These are phyloP conservation scores for Ceratina australensis DNA, from an alignment of 1,140 invertebrate species.

Conservation along the genomic window DNA sequence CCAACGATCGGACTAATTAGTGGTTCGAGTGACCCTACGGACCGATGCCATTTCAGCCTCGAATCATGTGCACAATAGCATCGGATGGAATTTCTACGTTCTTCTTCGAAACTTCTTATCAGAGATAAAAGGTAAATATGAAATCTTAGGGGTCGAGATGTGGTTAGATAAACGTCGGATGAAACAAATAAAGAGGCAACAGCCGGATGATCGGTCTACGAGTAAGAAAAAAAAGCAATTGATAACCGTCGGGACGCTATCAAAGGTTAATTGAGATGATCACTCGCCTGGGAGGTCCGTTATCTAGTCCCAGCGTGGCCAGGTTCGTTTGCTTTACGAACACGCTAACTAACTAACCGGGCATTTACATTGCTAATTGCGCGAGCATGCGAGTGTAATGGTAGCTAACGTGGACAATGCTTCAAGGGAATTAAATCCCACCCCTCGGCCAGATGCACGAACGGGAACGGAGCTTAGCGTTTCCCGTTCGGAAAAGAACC, in stretches of 20 bases:
- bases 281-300: constrained; percentile 76
- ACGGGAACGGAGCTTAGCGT: constrained; percentile 26
- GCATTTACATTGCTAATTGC: constrained; percentile 80
- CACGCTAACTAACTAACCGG: constrained; percentile 77
- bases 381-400: constrained; percentile 73
- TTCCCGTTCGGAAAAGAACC: constrained; percentile 31
- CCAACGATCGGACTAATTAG: constrained; percentile 22
- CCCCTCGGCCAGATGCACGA: constrained; percentile 32
- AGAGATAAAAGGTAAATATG: too few relatives aligned
- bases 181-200: not conserved
- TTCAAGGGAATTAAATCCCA: constrained; percentile 67
- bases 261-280: constrained; percentile 71
- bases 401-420: constrained; percentile 75
- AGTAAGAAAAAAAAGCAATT: constrained; percentile 64
- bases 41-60: not conserved
- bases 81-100: not conserved
- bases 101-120: too few relatives aligned
- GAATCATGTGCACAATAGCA: not conserved
- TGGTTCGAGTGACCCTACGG: not conserved
- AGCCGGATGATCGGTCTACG: constrained; percentile 33
- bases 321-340: constrained; percentile 71
- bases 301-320: constrained; percentile 69
- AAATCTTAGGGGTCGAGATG: too few relatives aligned
- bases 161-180: too few relatives aligned
- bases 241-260: constrained; percentile 66